Percentiles rank a stretch among this genome's conserved stretches.
Evolutionary conservation across 2,113 vertebrate genomes (phyloP).

Genomic region (Pollachius pollachius): DNA sequence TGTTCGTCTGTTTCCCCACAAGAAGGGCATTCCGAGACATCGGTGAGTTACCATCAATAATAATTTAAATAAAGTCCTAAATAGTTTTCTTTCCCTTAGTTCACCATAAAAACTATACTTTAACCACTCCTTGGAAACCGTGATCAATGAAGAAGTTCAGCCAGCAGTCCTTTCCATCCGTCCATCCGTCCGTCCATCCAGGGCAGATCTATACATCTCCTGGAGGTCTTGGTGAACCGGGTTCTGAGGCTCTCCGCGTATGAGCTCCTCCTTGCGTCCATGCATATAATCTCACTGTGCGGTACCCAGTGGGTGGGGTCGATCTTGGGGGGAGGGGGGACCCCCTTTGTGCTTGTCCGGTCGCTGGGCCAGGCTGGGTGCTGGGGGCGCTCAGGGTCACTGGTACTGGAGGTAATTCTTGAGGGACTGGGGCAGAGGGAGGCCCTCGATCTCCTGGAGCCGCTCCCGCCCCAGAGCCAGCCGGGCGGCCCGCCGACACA

Average conservation of each 20-base stretch:
- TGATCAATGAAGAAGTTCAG: constrained; percentile 53
- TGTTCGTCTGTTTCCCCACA: constrained; percentile 25
- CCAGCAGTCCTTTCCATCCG: constrained; percentile 53
- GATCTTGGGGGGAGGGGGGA: too few relatives aligned
- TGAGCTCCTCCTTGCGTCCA: constrained; percentile 26
- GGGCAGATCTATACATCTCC: constrained; percentile 26
- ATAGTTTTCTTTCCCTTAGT: constrained; percentile 4
- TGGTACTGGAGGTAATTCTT: constrained; percentile 99
- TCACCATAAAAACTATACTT: constrained; percentile 32
- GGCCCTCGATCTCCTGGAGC: constrained; percentile 86
- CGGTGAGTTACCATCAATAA: constrained; percentile 55
- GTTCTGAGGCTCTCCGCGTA: too few relatives aligned
- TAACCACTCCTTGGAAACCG: constrained; percentile 58
- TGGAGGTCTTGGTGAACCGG: too few relatives aligned
- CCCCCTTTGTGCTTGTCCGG: constrained; percentile 24
- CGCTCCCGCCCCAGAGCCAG: constrained; percentile 90
- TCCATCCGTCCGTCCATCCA: constrained; percentile 16
- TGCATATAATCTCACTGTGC: constrained; percentile 15
- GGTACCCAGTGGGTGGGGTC: constrained; percentile 11
- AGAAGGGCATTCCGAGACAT: constrained; percentile 27
- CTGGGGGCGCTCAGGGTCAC: constrained; percentile 65
- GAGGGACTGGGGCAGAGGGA: constrained; percentile 94
- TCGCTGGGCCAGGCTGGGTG: background rate
- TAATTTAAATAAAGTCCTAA: constrained; percentile 57
- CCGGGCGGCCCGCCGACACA: constrained; percentile 92